Evolutionary conservation across 2,888 invertebrate species (phyloP), one percentile per base, ranked within the genome.

Genomic region (Thysanoteuthis rhombus): DNA sequence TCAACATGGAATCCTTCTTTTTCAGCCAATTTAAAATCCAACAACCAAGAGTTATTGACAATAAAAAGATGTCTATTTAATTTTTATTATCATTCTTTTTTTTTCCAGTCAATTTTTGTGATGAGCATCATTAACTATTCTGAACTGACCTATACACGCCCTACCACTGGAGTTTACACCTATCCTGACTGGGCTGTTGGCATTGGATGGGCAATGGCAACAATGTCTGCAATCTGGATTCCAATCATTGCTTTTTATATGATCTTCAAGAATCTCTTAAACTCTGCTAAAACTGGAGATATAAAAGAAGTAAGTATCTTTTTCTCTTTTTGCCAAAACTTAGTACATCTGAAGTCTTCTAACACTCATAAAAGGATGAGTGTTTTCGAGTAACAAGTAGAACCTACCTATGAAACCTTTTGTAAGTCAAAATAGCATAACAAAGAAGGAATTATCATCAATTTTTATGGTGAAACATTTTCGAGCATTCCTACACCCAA

Each of bases 131-230:
- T 96, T 90, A 95, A 95, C 94, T 97, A 97, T 94, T 95, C 96
- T 3, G 96, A 96, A 94, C 94, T 97, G 94, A 95, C 95, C n/a
- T 97, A 97, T 95, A 94, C 94, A 8, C 94, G 96, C 16, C 96
- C 97, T 22, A n/a, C n/a, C n/a, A 97, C 97, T 95, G 97, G 97
- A 25, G 96, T 95, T 5, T 97, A 97, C 95, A 94, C 95, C 36
- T 97, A 97, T 95, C 97, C 97, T 1, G 92, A 94, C 0, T 97
- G 97, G 97, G 96, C 97, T 0, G 96, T 97, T 38, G 96, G 93
- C 22, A 94, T 97, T 6, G 97, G 97, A 19, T 97, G 97, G 97
- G 93, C 94, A n/a, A 95, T 97, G 96, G 96, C 97, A 0, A 94
- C 94, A 12, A 94, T 95, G 93, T 95, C 96, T 16, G 96, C 96